These are phyloP conservation scores for Dasyprocta punctata DNA, from an alignment of 2,113 vertebrate species.

Conservation along the genomic window DNA sequence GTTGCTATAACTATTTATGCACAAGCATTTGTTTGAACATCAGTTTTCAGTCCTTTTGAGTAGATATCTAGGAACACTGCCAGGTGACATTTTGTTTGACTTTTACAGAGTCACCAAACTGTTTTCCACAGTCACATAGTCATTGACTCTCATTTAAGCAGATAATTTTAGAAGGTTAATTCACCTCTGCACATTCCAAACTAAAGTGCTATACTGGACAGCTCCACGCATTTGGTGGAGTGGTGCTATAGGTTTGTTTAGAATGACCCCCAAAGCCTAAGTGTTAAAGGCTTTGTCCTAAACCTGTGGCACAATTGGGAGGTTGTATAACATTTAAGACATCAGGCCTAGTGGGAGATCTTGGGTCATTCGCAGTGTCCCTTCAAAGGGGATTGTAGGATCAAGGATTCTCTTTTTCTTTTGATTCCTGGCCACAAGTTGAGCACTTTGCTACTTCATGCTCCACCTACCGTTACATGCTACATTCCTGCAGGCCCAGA, in stretches of 20 bases:
- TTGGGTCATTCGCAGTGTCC: too few species aligned
- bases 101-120: neutral
- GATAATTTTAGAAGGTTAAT: neutral
- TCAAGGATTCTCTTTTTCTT: neutral
- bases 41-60: neutral
- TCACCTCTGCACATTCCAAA: neutral
- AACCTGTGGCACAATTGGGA: neutral
- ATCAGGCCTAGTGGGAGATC: neutral
- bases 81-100: neutral
- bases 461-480: neutral
- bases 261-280: neutral
- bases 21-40: neutral
- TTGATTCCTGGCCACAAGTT: neutral
- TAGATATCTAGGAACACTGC: neutral
- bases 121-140: neutral
- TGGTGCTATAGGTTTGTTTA: too few species aligned
- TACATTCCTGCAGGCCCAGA: neutral
- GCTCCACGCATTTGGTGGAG: neutral
- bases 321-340: neutral
- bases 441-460: neutral
- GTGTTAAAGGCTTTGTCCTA: neutral
- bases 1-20: neutral
- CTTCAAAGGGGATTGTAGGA: neutral
- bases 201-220: neutral
- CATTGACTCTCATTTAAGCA: neutral